Conservation (phyloP, 2,797 vertebrate genomes). For the Pangasius krempfi region DNA sequence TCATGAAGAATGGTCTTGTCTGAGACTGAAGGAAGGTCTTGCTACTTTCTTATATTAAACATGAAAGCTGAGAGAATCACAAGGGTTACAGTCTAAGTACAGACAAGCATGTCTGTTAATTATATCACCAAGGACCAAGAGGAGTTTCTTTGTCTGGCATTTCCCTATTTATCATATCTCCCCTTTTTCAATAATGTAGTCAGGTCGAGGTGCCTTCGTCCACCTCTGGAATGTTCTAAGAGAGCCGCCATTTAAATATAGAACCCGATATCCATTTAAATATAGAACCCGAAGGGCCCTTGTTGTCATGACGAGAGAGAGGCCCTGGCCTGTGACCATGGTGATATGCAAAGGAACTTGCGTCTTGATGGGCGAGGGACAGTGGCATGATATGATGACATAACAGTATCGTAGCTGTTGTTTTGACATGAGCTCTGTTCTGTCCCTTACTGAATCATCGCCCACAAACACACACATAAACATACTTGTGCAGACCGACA, state of each 20-base stretch:
- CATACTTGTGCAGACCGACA: not conserved
- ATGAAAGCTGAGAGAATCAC: not conserved
- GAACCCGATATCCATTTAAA: conserved; percentile 14
- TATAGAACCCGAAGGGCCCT: conserved; percentile 25
- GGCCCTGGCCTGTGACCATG: conserved; percentile 24
- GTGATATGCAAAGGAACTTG: conserved; percentile 43
- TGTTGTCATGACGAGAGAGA: conserved; percentile 38
- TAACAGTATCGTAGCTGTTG: conserved; percentile 59
- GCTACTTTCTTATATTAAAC: not conserved
- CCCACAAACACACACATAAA: conserved; percentile 35
- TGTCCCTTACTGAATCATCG: conserved; percentile 59
- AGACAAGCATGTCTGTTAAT: conserved; percentile 4
- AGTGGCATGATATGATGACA: conserved; percentile 57
- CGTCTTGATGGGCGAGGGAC: conserved; percentile 40
- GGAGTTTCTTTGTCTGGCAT: not conserved
- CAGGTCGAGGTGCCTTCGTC: not conserved
- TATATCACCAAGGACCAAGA: conserved; percentile 3
- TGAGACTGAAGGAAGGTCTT: not conserved
- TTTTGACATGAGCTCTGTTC: conserved; percentile 61
- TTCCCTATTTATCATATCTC: conserved; percentile 10
- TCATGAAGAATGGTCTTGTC: not conserved
- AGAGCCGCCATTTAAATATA: conserved; percentile 26
- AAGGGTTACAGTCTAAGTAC: not conserved
- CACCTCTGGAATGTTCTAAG: conserved; percentile 26
- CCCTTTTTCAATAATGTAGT: conserved; percentile 26